Percentiles rank a stretch among this genome's conserved stretches.
Evolutionary conservation across 64 coral and sea anemone species (phyloP).

Genomic region (Stichodactyla mertensii): DNA sequence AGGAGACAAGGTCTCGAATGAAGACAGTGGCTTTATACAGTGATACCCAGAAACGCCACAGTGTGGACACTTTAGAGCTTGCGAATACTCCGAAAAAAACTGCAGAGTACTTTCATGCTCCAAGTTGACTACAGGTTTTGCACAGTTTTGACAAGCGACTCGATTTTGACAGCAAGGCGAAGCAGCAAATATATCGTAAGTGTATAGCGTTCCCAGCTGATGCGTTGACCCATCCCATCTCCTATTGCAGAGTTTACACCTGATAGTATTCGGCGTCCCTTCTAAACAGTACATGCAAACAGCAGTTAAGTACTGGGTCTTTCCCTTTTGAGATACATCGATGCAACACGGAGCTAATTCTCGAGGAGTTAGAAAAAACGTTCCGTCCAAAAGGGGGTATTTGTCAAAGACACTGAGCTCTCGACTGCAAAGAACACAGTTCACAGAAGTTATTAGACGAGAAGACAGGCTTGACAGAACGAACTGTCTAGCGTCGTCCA

Average conservation of each 20-base stretch:
- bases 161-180: conserved; percentile 88
- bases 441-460: conserved; percentile 53
- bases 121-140: conserved; percentile 78
- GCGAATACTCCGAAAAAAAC: conserved; percentile 94
- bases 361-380: conserved; percentile 90
- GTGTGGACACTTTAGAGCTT: conserved; percentile 81
- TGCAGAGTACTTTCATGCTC: conserved; percentile 52
- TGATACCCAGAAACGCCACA: conserved; percentile 92
- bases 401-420: conserved; percentile 93
- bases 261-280: conserved; percentile 83
- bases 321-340: conserved; percentile 79
- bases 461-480: conserved; percentile 76
- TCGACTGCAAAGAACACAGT: conserved; percentile 82
- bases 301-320: conserved; percentile 76
- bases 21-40: conserved; percentile 86
- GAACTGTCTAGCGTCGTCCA: conserved; percentile 84
- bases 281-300: conserved; percentile 94
- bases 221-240: conserved; percentile 94
- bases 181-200: conserved; percentile 96
- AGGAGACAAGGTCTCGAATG: conserved; percentile 26
- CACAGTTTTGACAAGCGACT: conserved; percentile 80
- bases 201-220: conserved; percentile 89
- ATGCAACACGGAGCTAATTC: conserved; percentile 64
- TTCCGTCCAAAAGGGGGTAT: conserved; percentile 94
- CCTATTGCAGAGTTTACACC: conserved; percentile 87